These are phyloP conservation scores for Conus ventricosus DNA, from an alignment of 1,140 invertebrate species.

Conservation along the genomic window DNA sequence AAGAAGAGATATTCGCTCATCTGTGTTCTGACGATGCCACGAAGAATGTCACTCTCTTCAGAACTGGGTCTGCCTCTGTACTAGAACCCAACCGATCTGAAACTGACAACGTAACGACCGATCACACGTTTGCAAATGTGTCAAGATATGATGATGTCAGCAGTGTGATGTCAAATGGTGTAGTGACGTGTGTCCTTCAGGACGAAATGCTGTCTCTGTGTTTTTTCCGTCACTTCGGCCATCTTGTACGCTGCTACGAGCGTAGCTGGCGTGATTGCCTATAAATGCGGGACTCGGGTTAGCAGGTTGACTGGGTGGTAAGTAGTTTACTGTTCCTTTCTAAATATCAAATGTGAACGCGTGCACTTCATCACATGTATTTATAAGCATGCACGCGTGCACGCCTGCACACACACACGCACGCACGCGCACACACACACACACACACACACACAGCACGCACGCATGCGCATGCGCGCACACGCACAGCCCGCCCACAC, in stretches of 20 bases:
- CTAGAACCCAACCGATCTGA: background rate
- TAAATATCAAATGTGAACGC: no score
- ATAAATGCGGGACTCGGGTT: conserved; percentile 44
- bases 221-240: conserved; percentile 53
- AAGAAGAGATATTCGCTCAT: conserved; percentile 6
- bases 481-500: no score
- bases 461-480: no score
- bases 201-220: conserved; percentile 52
- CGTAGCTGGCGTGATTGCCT: conserved; percentile 44
- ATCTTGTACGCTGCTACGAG: conserved; percentile 48
- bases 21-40: background rate
- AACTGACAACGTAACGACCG: background rate
- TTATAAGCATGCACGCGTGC: no score
- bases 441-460: no score
- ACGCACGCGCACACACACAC: no score
- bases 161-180: background rate
- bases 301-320: conserved; percentile 38
- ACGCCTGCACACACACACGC: no score
- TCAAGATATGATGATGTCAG: background rate
- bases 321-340: background rate
- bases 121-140: background rate
- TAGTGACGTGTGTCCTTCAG: conserved; percentile 39
- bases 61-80: background rate
- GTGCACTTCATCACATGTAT: no score
- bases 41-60: background rate